phyloP scores from a whole-genome alignment of 2,797 vertebrate genomes.

The Onychomys torridus region DNA sequence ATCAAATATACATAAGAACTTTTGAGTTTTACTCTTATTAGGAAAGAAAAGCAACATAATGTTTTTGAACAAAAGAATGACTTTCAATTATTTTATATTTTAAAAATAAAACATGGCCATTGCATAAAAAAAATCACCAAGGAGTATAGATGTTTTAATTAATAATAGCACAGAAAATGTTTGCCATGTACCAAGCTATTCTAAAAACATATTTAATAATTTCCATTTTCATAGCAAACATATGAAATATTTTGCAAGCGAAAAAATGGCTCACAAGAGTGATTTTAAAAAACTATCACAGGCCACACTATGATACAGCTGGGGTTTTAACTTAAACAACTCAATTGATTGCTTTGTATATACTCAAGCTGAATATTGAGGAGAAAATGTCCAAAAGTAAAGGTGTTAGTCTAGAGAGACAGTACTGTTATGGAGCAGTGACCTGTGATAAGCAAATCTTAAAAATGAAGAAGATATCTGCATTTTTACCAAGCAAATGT shows the following conservation, averaged over 20 bases:
- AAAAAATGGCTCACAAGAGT: background rate
- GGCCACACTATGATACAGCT: background rate
- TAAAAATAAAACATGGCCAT: constrained; percentile 25
- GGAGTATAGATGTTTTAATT: background rate
- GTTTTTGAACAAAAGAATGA: background rate
- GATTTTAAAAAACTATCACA: background rate
- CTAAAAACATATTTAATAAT: constrained; percentile 41
- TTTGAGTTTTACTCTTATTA: background rate
- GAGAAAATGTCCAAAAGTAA: constrained; percentile 6
- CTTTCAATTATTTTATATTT: background rate
- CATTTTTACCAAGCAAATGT: background rate
- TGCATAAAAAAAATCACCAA: background rate
- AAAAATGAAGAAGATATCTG: background rate
- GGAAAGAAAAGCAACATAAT: background rate
- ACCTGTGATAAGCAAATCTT: background rate
- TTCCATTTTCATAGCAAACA: constrained; percentile 31
- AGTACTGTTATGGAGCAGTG: background rate
- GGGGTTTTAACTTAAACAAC: background rate
- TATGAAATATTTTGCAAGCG: background rate
- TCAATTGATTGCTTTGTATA: background rate
- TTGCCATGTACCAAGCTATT: background rate
- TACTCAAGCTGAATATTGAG: background rate
- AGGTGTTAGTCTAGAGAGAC: background rate
- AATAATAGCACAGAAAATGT: background rate
- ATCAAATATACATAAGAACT: background rate